Evolutionary conservation across 2,113 vertebrate species (phyloP), one percentile per base, ranked within the genome.

Genomic region (Paradoxurus hermaphroditus): DNA sequence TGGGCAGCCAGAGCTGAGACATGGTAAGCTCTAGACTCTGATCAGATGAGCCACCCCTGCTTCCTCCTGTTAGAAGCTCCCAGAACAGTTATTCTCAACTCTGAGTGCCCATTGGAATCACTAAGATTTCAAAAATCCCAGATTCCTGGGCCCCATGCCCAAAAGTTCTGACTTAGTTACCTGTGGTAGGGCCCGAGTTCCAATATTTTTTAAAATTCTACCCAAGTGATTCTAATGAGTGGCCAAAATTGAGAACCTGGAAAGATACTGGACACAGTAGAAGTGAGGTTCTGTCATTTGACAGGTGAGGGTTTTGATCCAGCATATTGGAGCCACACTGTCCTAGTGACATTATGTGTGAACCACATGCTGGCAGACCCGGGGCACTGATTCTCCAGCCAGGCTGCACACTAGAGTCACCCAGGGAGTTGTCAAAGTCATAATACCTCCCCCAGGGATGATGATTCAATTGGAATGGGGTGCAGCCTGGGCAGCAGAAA

Each of bases 81-180:
- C 46, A 67, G 67, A 41, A 6, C 41, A 87, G 34, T 73, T 5
- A 36, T 81, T 88, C n/a, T 29, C 63, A 73, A 39, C 16, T 56
- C 34, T 75, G 49, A 19, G 34, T n/a, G 11, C 27, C 51, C 4
- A 7, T 90, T n/a, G 56, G 41, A 70, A 18, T 75, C 70, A 59
- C 41, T 49, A 39, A 86, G 29, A 18, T 89, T 93, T 95, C 25
- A 81, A 41, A 84, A 70, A 63, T 82, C 70, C 41, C 59, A 27
- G 36, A 29, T 46, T 49, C n/a, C 34, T 53, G 14, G 41, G 23
- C 21, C 46, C 14, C 36, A 10, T 62, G 39, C 34, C 70, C 29
- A 51, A 27, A 59, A 81, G 31, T 44, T 97, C 41, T 91, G 29
- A 81, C 93, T 91, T 89, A 81, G 67, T 94, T 62, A 46, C 34